Base-by-base conservation (phyloP, 2,113 vertebrate species). In the Proterorhinus semilunaris region DNA sequence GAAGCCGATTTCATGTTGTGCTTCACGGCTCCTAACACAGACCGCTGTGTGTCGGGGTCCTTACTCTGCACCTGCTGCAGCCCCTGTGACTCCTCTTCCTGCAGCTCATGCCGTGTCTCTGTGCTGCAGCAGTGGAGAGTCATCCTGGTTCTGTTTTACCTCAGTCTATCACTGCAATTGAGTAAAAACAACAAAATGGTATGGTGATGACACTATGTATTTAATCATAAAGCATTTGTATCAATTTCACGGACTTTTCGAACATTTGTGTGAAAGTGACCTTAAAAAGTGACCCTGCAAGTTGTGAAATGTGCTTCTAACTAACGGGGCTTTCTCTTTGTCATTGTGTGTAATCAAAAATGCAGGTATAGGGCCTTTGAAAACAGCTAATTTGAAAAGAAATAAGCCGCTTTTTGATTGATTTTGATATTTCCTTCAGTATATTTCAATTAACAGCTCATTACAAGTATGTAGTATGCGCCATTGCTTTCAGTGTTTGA, bases 1-100 rank as follows among this genome's bases (percentile, higher is more conserved):
- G 65, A 62, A 69, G 74, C 74, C 66, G 78, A 79, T 73, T 74
- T 80, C 62, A 62, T 82, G 63, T 76, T 78, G 80, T 82, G 36
- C 50, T 75, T 69, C 64, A 11, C 69, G 76, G 72, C 68, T 52
- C 55, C 77, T 78, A 74, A 83, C 75, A 72, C 49, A 63, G 69
- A 78, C n/a, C 51, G 5, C 63, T 57, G 50, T 62, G n/a, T 16
- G 11, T 17, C 55, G 71, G 8, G 66, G 58, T 66, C 53, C 45
- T 53, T 45, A 44, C n/a, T 46, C 54, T 16, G 16, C 43, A 62
- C 62, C 51, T 68, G 45, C 57, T 72, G 50, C 54, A 47, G 65
- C n/a, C 53, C 27, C 13, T 57, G 68, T 46, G 61, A 69, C 55
- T 58, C 51, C n/a, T 5, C 6, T 16, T 17, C 51, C n/a, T 16